Evolutionary conservation across 2,888 invertebrate species (phyloP).

Genomic region (Phytoseiulus persimilis): DNA sequence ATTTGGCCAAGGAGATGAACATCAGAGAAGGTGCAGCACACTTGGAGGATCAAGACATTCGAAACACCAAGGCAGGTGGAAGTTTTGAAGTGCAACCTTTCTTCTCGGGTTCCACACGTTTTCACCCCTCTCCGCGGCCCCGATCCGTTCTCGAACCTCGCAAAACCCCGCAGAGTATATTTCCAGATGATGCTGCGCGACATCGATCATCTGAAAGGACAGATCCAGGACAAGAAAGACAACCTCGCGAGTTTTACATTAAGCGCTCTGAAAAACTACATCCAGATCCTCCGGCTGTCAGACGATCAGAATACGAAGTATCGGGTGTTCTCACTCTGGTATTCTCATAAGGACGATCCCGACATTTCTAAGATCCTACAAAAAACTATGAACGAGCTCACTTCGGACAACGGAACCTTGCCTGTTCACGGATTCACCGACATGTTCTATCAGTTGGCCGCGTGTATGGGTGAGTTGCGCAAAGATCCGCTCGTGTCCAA

Average conservation of each 20-base stretch:
- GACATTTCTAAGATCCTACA: not conserved
- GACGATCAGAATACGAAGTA: conserved; percentile 31
- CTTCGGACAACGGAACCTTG: conserved; percentile 7
- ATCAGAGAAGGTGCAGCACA: conserved; percentile 16
- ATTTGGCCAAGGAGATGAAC: conserved; percentile 7
- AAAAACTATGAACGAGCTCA: conserved; percentile 8
- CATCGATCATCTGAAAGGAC: conserved; percentile 29
- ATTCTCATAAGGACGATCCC: conserved; percentile 22
- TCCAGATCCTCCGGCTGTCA: not conserved
- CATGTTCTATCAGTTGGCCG: conserved; percentile 44
- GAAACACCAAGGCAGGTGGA: not conserved
- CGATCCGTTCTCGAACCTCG: not conserved
- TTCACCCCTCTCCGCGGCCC: not conserved
- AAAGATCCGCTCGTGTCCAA: too few relatives aligned
- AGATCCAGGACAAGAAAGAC: conserved; percentile 28
- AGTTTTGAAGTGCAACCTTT: not conserved
- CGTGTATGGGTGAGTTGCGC: conserved; percentile 43
- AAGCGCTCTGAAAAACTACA: conserved; percentile 9
- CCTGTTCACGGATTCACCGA: conserved; percentile 25
- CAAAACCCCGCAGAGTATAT: too few relatives aligned
- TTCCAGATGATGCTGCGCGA: conserved; percentile 32
- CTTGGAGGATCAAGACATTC: not conserved
- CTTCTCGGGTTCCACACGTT: too few relatives aligned
- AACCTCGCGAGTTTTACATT: conserved; percentile 8
- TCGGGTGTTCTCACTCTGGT: conserved; percentile 25